Base-by-base conservation (phyloP, 2,888 invertebrate genomes). In the Papilio demoleus region DNA sequence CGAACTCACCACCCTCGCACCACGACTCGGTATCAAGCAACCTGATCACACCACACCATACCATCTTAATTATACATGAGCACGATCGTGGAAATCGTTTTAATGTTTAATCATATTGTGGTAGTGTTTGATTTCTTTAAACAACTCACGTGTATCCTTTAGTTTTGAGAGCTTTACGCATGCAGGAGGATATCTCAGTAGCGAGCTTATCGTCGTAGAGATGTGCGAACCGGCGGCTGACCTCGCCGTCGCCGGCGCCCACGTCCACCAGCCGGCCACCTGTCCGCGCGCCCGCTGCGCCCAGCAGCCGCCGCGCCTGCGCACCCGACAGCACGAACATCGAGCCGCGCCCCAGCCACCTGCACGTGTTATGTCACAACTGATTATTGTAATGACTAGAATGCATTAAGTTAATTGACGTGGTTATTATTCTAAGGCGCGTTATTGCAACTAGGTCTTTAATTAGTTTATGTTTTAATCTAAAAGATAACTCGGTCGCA, bases 201-300 rank as follows among this genome's bases (percentile, higher is more conserved):
- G 96, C 97, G 87, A 96, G 97, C 56, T 96, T 95, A 66, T 94
- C 90, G 5, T 93, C 85, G 90, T 96, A 98, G 72, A 96, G 94
- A 64, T 94, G 93, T 0, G 96, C 94, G 88, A 99, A 94, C 70
- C 96, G 94, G 19, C 95, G 93, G 47, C 99, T 99, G 64, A 99
- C 98, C 80, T 96, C 96, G 0, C 99, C 99, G 90, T 99, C 99
- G 1, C 99, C 99, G 2, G 99, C 99, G 60, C 99, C 99, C 65
- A 99, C 93, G 91, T 99, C 99, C 60, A 99, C 93, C 50, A 96
- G 81, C 9, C 94, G 88, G 56, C 74, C 38, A 75, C 76, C 56
- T 86, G 83, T 4, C 81, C 82, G 61, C 85, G 81, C 63, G 9
- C 64, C 70, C n/a, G 72, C 72, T 8, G 67, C 82, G 56, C 86